phyloP scores from a whole-genome alignment of 2,797 vertebrate species.

The Pangasius macronema region DNA sequence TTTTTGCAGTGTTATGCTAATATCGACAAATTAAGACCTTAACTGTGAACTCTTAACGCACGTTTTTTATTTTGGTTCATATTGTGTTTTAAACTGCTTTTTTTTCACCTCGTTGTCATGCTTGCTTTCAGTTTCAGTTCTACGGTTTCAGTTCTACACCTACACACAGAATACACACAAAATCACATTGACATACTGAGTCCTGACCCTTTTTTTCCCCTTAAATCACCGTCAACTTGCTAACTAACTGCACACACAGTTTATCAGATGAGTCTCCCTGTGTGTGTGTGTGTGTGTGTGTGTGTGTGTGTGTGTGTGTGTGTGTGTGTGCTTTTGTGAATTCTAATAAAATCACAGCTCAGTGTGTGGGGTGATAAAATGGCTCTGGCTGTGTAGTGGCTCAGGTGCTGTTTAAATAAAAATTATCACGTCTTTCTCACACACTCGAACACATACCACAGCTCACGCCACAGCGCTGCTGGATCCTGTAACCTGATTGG shows the following conservation, averaged over 20 bases:
- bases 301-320: background rate
- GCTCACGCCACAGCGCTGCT: background rate
- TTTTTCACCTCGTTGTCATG: too few species aligned
- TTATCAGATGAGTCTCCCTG: background rate
- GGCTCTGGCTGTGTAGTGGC: background rate
- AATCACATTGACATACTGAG: background rate
- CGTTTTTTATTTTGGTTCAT: too few species aligned
- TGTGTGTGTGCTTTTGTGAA: background rate
- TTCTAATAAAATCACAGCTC: background rate
- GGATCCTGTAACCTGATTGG: conserved; percentile 8
- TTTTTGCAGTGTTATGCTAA: background rate
- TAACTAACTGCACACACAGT: background rate
- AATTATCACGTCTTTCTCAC: background rate
- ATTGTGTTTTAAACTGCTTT: too few species aligned
- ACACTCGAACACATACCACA: background rate
- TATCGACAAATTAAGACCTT: too few species aligned
- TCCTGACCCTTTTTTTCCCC: background rate
- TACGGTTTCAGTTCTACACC: too few species aligned
- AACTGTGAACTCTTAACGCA: too few species aligned
- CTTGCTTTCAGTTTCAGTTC: too few species aligned
- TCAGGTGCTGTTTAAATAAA: background rate
- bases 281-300: background rate
- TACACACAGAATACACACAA: too few species aligned
- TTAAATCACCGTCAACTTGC: background rate
- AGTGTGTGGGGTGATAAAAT: background rate